Percentiles rank a stretch among this genome's conserved stretches.
phyloP scores from a whole-genome alignment of 2,888 invertebrate genomes.

The Acleris holmiana region DNA sequence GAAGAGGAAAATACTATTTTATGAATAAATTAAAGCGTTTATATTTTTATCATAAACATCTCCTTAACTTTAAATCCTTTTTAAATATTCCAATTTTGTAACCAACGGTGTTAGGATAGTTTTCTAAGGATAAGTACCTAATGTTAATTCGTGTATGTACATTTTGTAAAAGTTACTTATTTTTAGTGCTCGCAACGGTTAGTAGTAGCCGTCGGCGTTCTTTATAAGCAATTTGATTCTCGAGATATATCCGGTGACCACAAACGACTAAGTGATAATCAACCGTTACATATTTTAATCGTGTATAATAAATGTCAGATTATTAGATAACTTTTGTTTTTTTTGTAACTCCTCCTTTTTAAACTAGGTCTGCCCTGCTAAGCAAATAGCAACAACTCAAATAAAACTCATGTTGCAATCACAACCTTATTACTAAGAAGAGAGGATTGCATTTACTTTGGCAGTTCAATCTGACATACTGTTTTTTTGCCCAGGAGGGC shows the following conservation, averaged over 20 bases:
- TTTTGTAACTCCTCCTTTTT: constrained; percentile 39
- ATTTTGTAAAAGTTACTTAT: constrained; percentile 73
- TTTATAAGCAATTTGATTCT: constrained; percentile 16
- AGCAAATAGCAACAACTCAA: no score
- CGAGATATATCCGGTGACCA: constrained; percentile 47
- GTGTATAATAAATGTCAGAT: constrained; percentile 74
- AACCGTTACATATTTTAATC: constrained; percentile 68
- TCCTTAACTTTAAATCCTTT: constrained; percentile 40
- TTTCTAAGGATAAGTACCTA: constrained; percentile 48
- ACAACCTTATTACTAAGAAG: no score
- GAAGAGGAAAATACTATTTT: constrained; percentile 61
- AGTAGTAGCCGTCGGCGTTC: constrained; percentile 38
- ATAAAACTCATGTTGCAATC: no score
- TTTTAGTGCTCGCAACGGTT: constrained; percentile 42
- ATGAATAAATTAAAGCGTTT: constrained; percentile 56
- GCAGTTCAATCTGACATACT: no score
- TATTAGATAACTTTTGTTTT: constrained; percentile 58
- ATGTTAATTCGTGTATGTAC: constrained; percentile 62
- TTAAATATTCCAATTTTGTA: constrained; percentile 38
- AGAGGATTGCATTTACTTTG: no score
- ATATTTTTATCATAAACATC: constrained; percentile 60
- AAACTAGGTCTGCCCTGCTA: no score
- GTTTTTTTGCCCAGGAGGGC: no score
- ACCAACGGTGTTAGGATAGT: constrained; percentile 59
- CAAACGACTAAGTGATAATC: constrained; percentile 60